These are phyloP conservation scores for Candidula unifasciata DNA, from an alignment of 2,888 invertebrate genomes.

Conservation along the genomic window DNA sequence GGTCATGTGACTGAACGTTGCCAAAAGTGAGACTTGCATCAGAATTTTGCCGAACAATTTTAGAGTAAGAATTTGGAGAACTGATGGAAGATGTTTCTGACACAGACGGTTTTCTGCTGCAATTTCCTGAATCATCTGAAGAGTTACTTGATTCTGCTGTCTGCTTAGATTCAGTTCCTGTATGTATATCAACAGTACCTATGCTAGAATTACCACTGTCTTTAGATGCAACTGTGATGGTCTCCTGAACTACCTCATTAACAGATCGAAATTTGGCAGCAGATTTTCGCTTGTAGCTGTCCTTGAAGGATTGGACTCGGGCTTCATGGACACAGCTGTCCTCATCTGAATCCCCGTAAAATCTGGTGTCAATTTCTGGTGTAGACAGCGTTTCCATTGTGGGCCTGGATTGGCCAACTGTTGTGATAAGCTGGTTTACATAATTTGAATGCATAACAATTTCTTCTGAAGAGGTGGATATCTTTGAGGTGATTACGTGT, in stretches of 20 bases:
- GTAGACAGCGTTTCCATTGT: background rate
- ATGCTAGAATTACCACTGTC: background rate
- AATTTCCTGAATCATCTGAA: background rate
- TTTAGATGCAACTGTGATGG: background rate
- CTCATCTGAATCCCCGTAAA: slow-evolving; percentile 55
- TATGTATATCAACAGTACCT: background rate
- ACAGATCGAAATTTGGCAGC: slow-evolving; percentile 16
- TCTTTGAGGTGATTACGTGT: background rate
- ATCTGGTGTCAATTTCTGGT: slow-evolving; percentile 33
- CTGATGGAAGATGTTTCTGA: background rate
- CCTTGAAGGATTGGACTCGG: slow-evolving; percentile 44
- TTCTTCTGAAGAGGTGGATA: background rate
- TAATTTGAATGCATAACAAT: background rate
- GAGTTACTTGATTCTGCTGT: background rate
- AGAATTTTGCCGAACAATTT: slow-evolving; percentile 29
- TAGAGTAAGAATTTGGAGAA: slow-evolving; percentile 19
- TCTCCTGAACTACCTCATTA: slow-evolving; percentile 30
- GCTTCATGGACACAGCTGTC: slow-evolving; percentile 50
- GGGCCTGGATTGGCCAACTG: slow-evolving; percentile 1
- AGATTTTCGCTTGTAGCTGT: slow-evolving; percentile 46
- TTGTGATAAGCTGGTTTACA: background rate
- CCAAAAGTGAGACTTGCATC: slow-evolving; percentile 46
- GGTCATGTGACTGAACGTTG: slow-evolving; percentile 55
- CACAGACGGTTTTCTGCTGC: slow-evolving; percentile 19
- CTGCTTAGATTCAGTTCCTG: background rate